Evolutionary conservation across 2,113 vertebrate genomes (phyloP).

Genomic region (Callipepla californica): DNA sequence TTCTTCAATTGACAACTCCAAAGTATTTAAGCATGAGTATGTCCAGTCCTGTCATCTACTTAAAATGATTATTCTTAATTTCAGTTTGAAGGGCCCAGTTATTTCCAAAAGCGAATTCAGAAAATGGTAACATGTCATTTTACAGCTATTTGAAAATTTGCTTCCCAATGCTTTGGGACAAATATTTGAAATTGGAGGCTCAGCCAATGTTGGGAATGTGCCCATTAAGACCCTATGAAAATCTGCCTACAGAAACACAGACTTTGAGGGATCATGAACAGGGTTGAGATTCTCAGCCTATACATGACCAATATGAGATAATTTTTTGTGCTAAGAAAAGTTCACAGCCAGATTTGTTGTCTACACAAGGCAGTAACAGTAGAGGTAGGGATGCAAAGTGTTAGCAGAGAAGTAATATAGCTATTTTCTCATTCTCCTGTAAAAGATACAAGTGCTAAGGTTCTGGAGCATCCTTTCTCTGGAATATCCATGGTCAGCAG

Average conservation of each 20-base stretch:
- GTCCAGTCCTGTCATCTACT: background rate
- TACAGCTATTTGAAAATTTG: background rate
- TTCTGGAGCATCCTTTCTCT: background rate
- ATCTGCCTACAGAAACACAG: background rate
- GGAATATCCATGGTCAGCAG: background rate
- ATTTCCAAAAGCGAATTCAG: background rate
- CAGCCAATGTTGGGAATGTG: background rate
- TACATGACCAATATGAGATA: background rate
- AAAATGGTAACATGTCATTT: background rate
- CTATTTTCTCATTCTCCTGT: background rate
- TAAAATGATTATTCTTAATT: background rate
- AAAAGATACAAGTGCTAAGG: background rate
- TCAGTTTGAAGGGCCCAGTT: background rate
- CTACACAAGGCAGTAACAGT: background rate
- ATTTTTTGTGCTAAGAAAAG: background rate
- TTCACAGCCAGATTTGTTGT: background rate
- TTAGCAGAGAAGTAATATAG: background rate
- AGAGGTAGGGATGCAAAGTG: background rate
- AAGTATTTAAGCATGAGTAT: background rate
- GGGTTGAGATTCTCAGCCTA: background rate
- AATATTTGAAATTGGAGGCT: background rate
- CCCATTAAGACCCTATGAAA: background rate
- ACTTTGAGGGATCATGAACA: background rate
- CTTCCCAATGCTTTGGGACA: background rate
- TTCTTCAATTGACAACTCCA: background rate